These are phyloP conservation scores for Mythimna vitellina DNA, from an alignment of 2,888 invertebrate genomes.

Conservation along the genomic window DNA sequence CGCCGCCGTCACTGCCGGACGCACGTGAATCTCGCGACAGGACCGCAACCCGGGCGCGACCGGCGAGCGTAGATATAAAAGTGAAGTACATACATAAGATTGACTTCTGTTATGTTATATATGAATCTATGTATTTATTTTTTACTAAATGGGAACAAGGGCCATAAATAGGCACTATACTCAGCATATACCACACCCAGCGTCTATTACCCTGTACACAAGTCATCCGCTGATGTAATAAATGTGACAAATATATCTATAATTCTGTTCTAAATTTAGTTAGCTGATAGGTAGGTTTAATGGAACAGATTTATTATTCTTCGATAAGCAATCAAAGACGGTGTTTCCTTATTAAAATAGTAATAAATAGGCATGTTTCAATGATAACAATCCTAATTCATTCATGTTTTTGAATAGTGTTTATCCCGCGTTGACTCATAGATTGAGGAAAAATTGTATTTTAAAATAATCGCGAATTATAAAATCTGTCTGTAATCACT, in stretches of 20 bases:
- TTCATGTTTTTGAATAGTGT: not conserved
- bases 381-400: not conserved
- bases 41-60: too few relatives aligned
- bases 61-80: too few relatives aligned
- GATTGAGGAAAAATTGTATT: constrained; percentile 21
- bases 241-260: not conserved
- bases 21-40: too few relatives aligned
- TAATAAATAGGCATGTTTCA: not conserved
- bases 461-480: constrained; percentile 8
- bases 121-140: too few relatives aligned
- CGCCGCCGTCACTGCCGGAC: too few relatives aligned
- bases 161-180: too few relatives aligned
- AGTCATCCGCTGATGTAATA: not conserved
- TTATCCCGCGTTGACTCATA: constrained; percentile 11
- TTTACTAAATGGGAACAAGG: too few relatives aligned
- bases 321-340: not conserved
- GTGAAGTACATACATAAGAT: too few relatives aligned
- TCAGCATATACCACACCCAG: too few relatives aligned
- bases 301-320: not conserved
- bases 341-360: not conserved
- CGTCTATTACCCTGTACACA: too few relatives aligned
- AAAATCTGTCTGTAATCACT: constrained; percentile 6
- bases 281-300: not conserved
- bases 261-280: not conserved
- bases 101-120: too few relatives aligned